Conservation (phyloP, 2,888 invertebrate species). For the Agrotis segetum region DNA sequence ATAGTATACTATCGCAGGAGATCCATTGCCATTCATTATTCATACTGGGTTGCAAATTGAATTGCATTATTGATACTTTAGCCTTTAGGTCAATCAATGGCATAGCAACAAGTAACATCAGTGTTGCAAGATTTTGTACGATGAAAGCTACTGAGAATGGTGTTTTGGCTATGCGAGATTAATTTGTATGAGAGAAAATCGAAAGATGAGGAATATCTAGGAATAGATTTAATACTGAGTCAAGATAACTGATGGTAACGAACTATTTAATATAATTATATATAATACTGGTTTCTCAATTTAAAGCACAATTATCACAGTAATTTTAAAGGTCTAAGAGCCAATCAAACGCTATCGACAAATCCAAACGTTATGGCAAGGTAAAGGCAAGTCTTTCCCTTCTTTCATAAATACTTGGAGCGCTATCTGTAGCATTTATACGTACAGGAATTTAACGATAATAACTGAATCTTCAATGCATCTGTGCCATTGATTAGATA, state of each 20-base stretch:
- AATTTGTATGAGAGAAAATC: not conserved
- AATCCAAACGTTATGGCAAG: constrained; percentile 28
- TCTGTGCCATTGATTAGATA: constrained; percentile 20
- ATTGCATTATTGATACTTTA: constrained; percentile 42
- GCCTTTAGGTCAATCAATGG: constrained; percentile 28
- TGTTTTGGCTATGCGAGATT: not conserved
- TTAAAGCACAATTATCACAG: too few relatives aligned
- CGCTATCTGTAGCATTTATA: constrained; percentile 14
- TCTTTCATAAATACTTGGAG: constrained; percentile 40
- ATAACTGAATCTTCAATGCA: constrained; percentile 9
- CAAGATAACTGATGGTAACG: not conserved
- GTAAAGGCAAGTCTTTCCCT: constrained; percentile 13
- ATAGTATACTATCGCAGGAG: constrained; percentile 2
- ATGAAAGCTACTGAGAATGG: not conserved
- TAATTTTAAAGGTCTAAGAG: not conserved
- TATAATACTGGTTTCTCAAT: too few relatives aligned
- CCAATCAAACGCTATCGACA: constrained; percentile 30
- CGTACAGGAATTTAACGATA: constrained; percentile 19
- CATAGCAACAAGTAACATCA: not conserved
- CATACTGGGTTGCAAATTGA: constrained; percentile 35
- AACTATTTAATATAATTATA: not conserved
- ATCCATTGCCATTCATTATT: constrained; percentile 46
- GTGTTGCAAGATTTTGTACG: not conserved
- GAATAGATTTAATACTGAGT: not conserved
- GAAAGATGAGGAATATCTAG: not conserved